Evolutionary conservation across 2,888 invertebrate genomes (phyloP).

Genomic region (Netelia virgata): DNA sequence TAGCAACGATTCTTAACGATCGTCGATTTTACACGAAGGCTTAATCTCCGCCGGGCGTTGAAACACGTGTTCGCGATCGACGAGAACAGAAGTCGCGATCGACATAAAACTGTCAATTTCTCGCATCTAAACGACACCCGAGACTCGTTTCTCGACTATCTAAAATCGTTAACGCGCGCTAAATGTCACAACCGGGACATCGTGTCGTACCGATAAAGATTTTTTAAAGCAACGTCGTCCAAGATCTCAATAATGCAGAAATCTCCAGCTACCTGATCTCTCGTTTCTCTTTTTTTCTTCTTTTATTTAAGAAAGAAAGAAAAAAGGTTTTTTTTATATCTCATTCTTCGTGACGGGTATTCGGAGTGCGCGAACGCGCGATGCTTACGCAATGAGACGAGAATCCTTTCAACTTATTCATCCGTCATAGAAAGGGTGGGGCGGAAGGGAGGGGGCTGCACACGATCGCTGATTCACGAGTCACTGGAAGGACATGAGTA

Average conservation of each 20-base stretch:
- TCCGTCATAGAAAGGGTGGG: conserved; percentile 39
- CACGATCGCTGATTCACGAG: conserved; percentile 65
- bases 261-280: not conserved
- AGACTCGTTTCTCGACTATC: conserved; percentile 14
- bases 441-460: conserved; percentile 23
- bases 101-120: conserved; percentile 36
- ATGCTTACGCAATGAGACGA: conserved; percentile 54
- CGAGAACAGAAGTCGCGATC: conserved; percentile 18
- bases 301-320: not conserved
- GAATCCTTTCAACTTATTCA: conserved; percentile 62
- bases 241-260: conserved; percentile 24
- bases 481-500: conserved; percentile 58
- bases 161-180: conserved; percentile 34
- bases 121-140: not conserved
- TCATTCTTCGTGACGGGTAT: conserved; percentile 29
- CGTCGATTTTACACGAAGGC: conserved; percentile 4
- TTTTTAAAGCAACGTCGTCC: not conserved
- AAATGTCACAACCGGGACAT: not conserved
- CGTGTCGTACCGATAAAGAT: not conserved
- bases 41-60: not conserved
- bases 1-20: not conserved
- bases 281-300: conserved; percentile 14
- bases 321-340: conserved; percentile 7
- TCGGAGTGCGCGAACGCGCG: conserved; percentile 17
- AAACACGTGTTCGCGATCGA: not conserved